These are phyloP conservation scores for Timandra comae DNA, from an alignment of 2,888 invertebrate genomes.

Conservation along the genomic window DNA sequence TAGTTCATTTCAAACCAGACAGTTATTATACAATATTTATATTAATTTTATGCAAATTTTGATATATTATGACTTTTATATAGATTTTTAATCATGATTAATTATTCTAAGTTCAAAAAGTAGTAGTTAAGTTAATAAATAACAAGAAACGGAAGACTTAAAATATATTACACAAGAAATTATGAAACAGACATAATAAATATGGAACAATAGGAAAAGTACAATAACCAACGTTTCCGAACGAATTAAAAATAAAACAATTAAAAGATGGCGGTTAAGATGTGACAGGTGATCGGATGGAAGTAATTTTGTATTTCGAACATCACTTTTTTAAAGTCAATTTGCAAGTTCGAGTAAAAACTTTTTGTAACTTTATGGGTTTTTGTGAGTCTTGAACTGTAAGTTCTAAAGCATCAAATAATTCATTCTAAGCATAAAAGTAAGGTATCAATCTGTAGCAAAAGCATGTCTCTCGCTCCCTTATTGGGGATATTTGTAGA, in stretches of 20 bases:
- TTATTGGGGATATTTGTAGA: too few relatives aligned
- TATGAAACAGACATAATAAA: conserved; percentile 6
- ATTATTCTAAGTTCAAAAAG: neutral
- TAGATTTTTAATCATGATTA: too few relatives aligned
- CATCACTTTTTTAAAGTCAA: neutral
- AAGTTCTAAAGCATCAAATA: too few relatives aligned
- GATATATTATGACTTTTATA: too few relatives aligned
- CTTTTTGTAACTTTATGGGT: too few relatives aligned
- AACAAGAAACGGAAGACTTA: conserved; percentile 9
- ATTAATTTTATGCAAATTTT: too few relatives aligned
- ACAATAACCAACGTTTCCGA: conserved; percentile 9
- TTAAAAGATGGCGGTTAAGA: conserved; percentile 8
- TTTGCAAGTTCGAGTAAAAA: neutral
- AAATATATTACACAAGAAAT: conserved; percentile 9
- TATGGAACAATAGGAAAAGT: conserved; percentile 11
- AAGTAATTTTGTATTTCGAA: conserved; percentile 14
- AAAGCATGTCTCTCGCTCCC: too few relatives aligned
- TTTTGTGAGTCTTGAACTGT: too few relatives aligned
- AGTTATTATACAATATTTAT: conserved; percentile 3
- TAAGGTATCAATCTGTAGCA: too few relatives aligned
- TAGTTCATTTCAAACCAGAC: neutral
- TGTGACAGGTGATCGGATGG: conserved; percentile 11
- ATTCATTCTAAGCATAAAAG: too few relatives aligned
- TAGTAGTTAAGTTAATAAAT: conserved; percentile 2
- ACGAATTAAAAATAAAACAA: conserved; percentile 6